These are phyloP conservation scores for Andrena bucephala DNA, from an alignment of 2,888 invertebrate genomes.

Conservation along the genomic window DNA sequence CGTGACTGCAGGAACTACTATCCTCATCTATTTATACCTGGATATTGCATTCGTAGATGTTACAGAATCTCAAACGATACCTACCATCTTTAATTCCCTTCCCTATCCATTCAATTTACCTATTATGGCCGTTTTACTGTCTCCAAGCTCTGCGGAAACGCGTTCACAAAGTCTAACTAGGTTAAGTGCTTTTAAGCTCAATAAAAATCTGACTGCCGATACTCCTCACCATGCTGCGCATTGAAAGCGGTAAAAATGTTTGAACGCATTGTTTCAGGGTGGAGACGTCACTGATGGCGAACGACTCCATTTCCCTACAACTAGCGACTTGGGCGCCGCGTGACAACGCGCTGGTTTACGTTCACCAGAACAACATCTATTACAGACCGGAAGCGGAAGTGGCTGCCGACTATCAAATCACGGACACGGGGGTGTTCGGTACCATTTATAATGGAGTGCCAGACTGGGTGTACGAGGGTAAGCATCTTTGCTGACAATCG, in stretches of 20 bases:
- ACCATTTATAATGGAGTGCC: slow-evolving; percentile 94
- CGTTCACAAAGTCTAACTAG: background rate
- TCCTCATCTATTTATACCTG: slow-evolving; percentile 36
- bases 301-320: slow-evolving; percentile 87
- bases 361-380: slow-evolving; percentile 91
- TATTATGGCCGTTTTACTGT: background rate
- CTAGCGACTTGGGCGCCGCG: slow-evolving; percentile 92
- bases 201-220: no score
- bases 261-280: slow-evolving; percentile 39
- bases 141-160: background rate
- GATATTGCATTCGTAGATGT: slow-evolving; percentile 26
- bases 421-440: slow-evolving; percentile 87
- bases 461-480: slow-evolving; percentile 98
- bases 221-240: background rate
- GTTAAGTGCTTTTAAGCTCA: no score
- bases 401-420: slow-evolving; percentile 86
- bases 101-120: background rate
- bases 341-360: slow-evolving; percentile 90
- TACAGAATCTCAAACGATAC: slow-evolving; percentile 26
- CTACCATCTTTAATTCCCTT: background rate
- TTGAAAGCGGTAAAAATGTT: background rate
- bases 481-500: slow-evolving; percentile 60
- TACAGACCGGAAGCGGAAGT: slow-evolving; percentile 87
- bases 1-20: slow-evolving; percentile 28
- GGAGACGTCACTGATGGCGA: slow-evolving; percentile 70